A percentile compares a stretch with the other conserved stretches of the same genome.
Evolutionary conservation across 2,113 vertebrate species (phyloP).

Genomic region (Dipodomys merriami): DNA sequence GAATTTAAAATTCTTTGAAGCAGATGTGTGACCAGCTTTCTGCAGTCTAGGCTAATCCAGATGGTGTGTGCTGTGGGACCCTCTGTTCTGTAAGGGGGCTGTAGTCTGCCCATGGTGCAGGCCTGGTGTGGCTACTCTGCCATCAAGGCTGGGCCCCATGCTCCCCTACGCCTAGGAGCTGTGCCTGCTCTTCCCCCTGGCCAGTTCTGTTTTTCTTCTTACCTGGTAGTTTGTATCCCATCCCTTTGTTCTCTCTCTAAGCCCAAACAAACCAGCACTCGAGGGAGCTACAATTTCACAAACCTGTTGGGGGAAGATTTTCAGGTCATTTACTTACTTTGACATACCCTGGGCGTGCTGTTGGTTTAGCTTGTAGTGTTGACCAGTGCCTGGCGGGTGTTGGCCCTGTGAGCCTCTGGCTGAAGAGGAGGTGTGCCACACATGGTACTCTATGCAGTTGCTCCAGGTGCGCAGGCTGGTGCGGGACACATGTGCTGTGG

Average conservation of each 20-base stretch:
- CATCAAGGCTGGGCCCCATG: rapidly evolving
- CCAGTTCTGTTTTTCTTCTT: background rate
- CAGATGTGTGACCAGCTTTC: background rate
- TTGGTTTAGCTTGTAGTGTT: background rate
- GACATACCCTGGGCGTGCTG: background rate
- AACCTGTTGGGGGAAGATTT: background rate
- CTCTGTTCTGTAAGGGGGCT: background rate
- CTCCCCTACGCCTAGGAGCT: background rate
- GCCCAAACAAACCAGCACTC: background rate
- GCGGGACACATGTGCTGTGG: background rate
- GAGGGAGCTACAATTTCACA: background rate
- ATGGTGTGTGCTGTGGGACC: background rate
- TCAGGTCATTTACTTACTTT: background rate
- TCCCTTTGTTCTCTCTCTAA: background rate
- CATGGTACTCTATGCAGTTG: too few relatives aligned
- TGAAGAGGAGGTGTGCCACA: background rate
- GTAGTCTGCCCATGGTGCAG: too few relatives aligned
- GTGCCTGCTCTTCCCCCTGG: background rate
- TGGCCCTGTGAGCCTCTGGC: too few relatives aligned
- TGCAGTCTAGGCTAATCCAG: background rate
- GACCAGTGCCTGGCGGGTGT: background rate
- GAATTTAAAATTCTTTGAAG: slow-evolving; percentile 16
- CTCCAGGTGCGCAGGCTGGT: rapidly evolving
- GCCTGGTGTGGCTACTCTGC: background rate
- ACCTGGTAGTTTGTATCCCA: background rate